phyloP scores from a whole-genome alignment of 2,113 vertebrate species.

The Azemiops feae region DNA sequence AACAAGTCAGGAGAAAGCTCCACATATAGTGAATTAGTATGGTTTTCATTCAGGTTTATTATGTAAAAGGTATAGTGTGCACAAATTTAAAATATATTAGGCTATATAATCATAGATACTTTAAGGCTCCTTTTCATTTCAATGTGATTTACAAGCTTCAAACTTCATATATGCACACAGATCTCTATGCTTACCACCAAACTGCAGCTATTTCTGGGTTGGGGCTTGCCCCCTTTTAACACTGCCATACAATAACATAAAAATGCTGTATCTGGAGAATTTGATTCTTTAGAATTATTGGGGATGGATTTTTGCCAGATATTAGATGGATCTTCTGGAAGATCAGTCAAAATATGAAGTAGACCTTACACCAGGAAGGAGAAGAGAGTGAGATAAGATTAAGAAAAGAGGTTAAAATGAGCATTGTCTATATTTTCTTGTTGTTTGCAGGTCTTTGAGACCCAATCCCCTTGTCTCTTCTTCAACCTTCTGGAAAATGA shows the following conservation, averaged over 20 bases:
- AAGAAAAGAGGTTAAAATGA: not conserved
- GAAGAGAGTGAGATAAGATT: not conserved
- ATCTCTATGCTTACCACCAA: not conserved
- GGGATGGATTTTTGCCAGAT: not conserved
- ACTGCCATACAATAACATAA: not conserved
- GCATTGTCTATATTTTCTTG: constrained; percentile 38
- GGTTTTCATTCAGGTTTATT: constrained; percentile 62
- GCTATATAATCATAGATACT: constrained; percentile 56
- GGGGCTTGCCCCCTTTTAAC: not conserved
- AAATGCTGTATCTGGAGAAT: not conserved
- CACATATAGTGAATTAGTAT: constrained; percentile 60
- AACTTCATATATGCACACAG: not conserved
- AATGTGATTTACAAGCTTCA: constrained; percentile 45
- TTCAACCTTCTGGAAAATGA: not conserved
- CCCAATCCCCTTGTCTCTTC: not conserved
- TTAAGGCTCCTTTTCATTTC: constrained; percentile 60
- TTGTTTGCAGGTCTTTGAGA: not conserved
- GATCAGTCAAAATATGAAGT: constrained; percentile 11
- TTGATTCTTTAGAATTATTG: not conserved
- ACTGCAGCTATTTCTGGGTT: not conserved
- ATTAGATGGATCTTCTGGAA: not conserved
- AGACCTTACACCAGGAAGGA: not conserved
- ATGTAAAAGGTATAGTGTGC: constrained; percentile 50
- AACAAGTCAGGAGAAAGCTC: constrained; percentile 58
- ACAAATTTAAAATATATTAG: constrained; percentile 53